Base-by-base conservation (phyloP, 2,797 vertebrate genomes). In the Spondyliosoma cantharus region DNA sequence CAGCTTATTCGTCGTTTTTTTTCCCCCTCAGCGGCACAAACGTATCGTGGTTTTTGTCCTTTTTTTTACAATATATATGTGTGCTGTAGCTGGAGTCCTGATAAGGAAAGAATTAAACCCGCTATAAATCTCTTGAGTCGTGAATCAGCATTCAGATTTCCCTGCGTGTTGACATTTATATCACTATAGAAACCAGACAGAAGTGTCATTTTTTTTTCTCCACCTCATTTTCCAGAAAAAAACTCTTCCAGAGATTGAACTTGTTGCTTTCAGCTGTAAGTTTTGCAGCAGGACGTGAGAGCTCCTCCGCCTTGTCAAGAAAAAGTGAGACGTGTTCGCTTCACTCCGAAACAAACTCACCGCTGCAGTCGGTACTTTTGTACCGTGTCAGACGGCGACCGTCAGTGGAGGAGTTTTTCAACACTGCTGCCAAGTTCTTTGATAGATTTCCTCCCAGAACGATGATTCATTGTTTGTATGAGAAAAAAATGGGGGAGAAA, bases 321-420 rank as follows among this genome's bases (percentile, higher is more conserved):
- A 37, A 68, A 71, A 83, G 54, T 5, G 56, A 74, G 68, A 71
- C 32, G 43, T 29, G 42, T 70, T 57, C 25, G 82, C 56, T 71
- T 62, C 45, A 45, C 43, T 79, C 37, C 37, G 45, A 57, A 89
- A 76, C 68, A 69, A 67, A 76, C 70, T 76, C 48, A 71, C 66
- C 59, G 62, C 80, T 42, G 70, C 61, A 3, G 37, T 19, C 53
- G 48, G 5, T 22, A 11, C 48, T 74, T 32, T 62, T 59, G 49
- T 74, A 14, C 45, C 42, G 57, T 16, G 70, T 17, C 5, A 57
- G 86, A 58, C 64, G 61, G 56, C 52, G 24, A 48, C 68, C 76
- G 73, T 83, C 85, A 72, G 76, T 16, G 76, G 69, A 76, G 76
- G 78, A 76, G 72, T 79, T 78, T 59, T 76, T 57, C 32, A 37